Conservation (phyloP, 2,113 vertebrate genomes). For the Tichodroma muraria region DNA sequence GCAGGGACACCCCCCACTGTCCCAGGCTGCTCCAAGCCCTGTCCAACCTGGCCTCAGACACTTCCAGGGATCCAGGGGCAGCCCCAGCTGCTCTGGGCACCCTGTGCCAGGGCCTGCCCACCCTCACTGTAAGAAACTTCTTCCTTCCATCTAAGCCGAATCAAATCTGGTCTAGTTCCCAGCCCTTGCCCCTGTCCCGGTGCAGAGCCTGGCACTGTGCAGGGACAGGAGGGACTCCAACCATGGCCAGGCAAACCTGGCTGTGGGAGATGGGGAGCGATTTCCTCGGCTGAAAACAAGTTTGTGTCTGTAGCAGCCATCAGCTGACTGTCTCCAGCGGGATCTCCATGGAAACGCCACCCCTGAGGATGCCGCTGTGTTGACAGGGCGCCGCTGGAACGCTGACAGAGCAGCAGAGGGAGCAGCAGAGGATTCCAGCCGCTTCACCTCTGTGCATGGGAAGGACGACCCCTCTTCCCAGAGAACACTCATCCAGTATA, state of each 20-base stretch:
- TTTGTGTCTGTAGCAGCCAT: constrained; percentile 74
- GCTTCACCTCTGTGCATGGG: neutral
- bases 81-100: neutral
- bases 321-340: constrained; percentile 81
- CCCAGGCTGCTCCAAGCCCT: neutral
- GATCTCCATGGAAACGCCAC: constrained; percentile 88
- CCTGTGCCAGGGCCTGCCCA: neutral
- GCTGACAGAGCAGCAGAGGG: constrained; percentile 1
- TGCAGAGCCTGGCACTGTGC: neutral
- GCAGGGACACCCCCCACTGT: neutral
- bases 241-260: neutral
- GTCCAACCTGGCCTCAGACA: neutral
- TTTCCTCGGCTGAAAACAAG: constrained; percentile 19
- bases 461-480: neutral
- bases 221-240: neutral
- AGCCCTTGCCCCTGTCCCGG: neutral
- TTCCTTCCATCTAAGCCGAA: neutral
- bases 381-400: constrained; percentile 51
- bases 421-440: neutral
- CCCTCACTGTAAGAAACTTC: neutral
- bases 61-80: neutral
- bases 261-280: neutral
- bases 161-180: neutral
- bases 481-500: neutral
- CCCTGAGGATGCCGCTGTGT: constrained; percentile 79